Conservation (phyloP, 1,140 invertebrate genomes). For the Drosophila tsacasi region DNA sequence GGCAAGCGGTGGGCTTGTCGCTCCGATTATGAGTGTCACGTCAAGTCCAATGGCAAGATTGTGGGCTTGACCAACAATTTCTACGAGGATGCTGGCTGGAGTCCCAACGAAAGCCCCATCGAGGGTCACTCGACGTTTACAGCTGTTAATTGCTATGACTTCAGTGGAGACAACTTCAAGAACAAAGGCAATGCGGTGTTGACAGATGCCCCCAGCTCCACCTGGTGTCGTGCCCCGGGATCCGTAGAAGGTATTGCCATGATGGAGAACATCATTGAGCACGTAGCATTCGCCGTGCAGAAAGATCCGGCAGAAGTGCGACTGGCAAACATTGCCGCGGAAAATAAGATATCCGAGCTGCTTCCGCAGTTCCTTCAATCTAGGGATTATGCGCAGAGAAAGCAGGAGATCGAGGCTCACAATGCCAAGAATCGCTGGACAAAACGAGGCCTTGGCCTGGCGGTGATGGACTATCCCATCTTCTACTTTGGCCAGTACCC, state of each 20-base stretch:
- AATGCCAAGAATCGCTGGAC: slow-evolving; percentile 89
- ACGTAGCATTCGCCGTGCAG: slow-evolving; percentile 89
- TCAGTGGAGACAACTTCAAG: slow-evolving; percentile 85
- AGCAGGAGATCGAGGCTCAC: slow-evolving; percentile 86
- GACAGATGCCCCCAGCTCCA: slow-evolving; percentile 89
- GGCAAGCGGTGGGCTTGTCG: slow-evolving; percentile 88
- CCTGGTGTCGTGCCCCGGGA: slow-evolving; percentile 88
- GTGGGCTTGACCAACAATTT: slow-evolving; percentile 88
- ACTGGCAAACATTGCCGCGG: slow-evolving; percentile 87
- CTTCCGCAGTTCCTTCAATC: slow-evolving; percentile 67
- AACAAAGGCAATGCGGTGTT: slow-evolving; percentile 86
- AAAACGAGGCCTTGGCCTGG: slow-evolving; percentile 88
- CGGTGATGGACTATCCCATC: slow-evolving; percentile 87
- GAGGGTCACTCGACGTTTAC: slow-evolving; percentile 80
- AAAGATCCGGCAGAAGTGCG: slow-evolving; percentile 90
- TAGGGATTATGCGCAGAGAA: slow-evolving; percentile 86
- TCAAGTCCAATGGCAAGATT: slow-evolving; percentile 89
- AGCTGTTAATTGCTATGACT: slow-evolving; percentile 87
- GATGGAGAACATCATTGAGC: slow-evolving; percentile 93
- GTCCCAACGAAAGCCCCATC: slow-evolving; percentile 87
- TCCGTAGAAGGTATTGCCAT: slow-evolving; percentile 88
- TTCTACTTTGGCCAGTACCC: slow-evolving; percentile 86
- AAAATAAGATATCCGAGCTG: slow-evolving; percentile 82
- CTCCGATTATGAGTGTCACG: slow-evolving; percentile 87
- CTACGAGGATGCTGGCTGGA: slow-evolving; percentile 88